Conservation (phyloP, 2,888 invertebrate genomes). For the Hartigia nigra region DNA sequence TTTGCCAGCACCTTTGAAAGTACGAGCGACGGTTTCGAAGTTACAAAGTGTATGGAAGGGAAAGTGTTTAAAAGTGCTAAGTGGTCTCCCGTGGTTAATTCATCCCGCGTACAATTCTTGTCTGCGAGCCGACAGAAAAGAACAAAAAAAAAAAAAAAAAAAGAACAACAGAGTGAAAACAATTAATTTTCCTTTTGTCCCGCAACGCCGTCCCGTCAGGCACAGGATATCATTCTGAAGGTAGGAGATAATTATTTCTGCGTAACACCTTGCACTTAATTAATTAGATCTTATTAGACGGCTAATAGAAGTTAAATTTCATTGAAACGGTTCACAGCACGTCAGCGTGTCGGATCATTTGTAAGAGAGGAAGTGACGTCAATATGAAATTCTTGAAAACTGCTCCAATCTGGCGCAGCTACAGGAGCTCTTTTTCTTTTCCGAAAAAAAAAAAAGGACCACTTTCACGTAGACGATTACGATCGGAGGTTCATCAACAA, state of each 20-base stretch:
- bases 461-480: neutral
- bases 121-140: neutral
- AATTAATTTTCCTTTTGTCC: neutral
- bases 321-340: neutral
- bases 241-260: neutral
- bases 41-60: neutral
- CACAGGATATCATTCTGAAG: neutral
- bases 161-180: neutral
- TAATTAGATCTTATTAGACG: neutral
- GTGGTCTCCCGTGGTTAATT: neutral
- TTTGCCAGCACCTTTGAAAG: neutral
- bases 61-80: neutral
- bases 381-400: neutral
- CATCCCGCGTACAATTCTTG: neutral
- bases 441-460: neutral
- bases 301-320: neutral
- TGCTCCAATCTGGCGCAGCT: neutral
- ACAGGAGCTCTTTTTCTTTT: neutral
- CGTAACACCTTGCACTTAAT: neutral
- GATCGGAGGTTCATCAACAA: neutral
- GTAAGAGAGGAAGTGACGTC: neutral
- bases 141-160: neutral
- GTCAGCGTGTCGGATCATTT: neutral
- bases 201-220: neutral
- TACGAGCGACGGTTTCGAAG: neutral